Evolutionary conservation across 2,113 vertebrate genomes (phyloP).

Genomic region (Gadus chalcogrammus): DNA sequence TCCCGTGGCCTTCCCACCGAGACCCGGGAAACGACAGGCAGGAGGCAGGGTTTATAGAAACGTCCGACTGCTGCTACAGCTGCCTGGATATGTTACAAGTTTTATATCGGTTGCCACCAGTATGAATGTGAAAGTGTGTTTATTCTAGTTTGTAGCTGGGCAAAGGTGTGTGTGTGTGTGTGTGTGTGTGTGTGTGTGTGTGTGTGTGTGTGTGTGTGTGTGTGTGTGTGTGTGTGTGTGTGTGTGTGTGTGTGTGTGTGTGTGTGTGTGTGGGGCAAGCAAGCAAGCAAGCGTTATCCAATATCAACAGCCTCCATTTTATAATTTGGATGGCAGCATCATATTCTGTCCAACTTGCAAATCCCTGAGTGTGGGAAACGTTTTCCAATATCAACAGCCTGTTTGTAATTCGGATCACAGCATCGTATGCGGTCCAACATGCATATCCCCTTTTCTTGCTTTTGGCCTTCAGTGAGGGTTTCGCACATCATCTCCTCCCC

Average conservation of each 20-base stretch:
- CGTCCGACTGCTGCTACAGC: too few species aligned
- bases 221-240: too few species aligned
- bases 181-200: too few species aligned
- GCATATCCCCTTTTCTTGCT: slow-evolving; percentile 13
- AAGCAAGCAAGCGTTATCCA: not conserved
- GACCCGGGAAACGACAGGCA: slow-evolving; percentile 47
- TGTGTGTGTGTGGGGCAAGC: too few species aligned
- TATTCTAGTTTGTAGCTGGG: too few species aligned
- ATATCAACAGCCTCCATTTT: slow-evolving; percentile 42
- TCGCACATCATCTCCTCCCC: slow-evolving; percentile 36
- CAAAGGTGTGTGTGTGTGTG: too few species aligned
- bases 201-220: too few species aligned
- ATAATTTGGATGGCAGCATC: slow-evolving; percentile 35
- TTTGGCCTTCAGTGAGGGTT: not conserved
- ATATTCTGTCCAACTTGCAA: slow-evolving; percentile 39
- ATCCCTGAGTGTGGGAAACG: slow-evolving; percentile 16
- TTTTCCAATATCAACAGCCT: slow-evolving; percentile 33
- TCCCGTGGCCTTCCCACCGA: slow-evolving; percentile 47
- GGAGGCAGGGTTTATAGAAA: slow-evolving; percentile 66
- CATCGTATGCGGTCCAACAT: slow-evolving; percentile 31
- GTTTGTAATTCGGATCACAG: slow-evolving; percentile 47
- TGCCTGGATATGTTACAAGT: too few species aligned
- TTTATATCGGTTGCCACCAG: too few species aligned
- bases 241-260: too few species aligned
- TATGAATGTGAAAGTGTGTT: too few species aligned